Evolutionary conservation across 1,140 invertebrate species (phyloP).

Genomic region (Propsilocerus akamusi): DNA sequence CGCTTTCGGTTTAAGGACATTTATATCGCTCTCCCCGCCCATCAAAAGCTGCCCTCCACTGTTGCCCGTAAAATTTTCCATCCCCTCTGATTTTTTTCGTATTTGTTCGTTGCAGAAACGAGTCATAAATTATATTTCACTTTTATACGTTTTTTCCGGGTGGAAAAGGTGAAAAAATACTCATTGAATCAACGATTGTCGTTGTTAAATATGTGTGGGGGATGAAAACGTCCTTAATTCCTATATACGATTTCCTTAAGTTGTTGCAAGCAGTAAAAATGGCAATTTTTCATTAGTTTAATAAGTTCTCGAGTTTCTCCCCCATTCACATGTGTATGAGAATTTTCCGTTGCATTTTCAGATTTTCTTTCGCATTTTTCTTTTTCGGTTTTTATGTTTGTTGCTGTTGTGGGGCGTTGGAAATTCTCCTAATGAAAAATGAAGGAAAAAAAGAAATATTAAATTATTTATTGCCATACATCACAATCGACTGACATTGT

Average conservation of each 20-base stretch:
- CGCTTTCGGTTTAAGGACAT: not conserved
- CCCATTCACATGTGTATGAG: not conserved
- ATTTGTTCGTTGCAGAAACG: not conserved
- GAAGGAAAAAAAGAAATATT: not conserved
- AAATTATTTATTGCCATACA: conserved; percentile 4
- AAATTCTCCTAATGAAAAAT: no score
- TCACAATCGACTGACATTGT: no score
- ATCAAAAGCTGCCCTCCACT: no score
- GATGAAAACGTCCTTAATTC: not conserved
- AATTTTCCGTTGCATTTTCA: no score
- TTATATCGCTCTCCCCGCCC: not conserved
- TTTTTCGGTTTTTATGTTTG: no score
- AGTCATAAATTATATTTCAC: conserved; percentile 2
- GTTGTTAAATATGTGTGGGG: no score
- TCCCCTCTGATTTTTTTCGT: no score
- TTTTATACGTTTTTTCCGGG: not conserved
- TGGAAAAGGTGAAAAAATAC: not conserved
- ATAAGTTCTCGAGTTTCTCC: not conserved
- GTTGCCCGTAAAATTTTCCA: no score
- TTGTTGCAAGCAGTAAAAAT: not conserved
- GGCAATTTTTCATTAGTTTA: conserved; percentile 4
- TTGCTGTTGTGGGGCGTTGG: no score
- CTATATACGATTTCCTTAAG: not conserved
- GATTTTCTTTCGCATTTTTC: no score
- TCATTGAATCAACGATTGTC: no score